Evolutionary conservation across 2,797 vertebrate species (phyloP).

Genomic region (Sitta carolinensis): DNA sequence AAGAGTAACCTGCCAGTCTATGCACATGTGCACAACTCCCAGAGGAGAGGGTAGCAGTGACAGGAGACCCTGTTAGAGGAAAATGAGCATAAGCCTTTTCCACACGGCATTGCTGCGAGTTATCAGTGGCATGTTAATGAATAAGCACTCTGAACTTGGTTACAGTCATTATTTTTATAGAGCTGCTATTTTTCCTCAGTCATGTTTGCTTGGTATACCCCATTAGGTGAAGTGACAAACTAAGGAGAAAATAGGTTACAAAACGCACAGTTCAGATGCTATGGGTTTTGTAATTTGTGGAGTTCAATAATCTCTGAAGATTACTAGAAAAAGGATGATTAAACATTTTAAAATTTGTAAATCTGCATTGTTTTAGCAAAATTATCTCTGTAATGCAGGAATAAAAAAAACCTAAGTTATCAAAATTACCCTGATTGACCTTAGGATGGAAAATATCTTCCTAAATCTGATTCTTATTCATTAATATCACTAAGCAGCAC

Average conservation of each 20-base stretch:
- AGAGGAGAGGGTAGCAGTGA: background rate
- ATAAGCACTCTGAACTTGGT: background rate
- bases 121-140: constrained; percentile 42
- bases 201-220: background rate
- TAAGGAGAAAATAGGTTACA: background rate
- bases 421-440: constrained; percentile 27
- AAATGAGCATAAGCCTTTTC: constrained; percentile 10
- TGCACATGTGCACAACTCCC: background rate
- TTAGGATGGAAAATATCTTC: constrained; percentile 9
- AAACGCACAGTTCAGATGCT: background rate
- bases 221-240: background rate
- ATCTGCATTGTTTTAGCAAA: background rate
- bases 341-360: background rate
- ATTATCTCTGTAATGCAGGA: background rate
- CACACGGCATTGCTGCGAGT: background rate
- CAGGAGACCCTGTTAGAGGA: constrained; percentile 18
- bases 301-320: background rate
- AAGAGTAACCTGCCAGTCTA: constrained; percentile 5
- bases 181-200: background rate
- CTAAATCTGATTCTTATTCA: constrained; percentile 35
- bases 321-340: background rate
- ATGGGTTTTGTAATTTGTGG: background rate
- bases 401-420: background rate
- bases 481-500: constrained; percentile 34
- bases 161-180: background rate